A percentile compares a stretch with the other conserved stretches of the same genome.
These are phyloP conservation scores for Pantelozetes paolii DNA, from an alignment of 2,888 invertebrate genomes.

Conservation along the genomic window DNA sequence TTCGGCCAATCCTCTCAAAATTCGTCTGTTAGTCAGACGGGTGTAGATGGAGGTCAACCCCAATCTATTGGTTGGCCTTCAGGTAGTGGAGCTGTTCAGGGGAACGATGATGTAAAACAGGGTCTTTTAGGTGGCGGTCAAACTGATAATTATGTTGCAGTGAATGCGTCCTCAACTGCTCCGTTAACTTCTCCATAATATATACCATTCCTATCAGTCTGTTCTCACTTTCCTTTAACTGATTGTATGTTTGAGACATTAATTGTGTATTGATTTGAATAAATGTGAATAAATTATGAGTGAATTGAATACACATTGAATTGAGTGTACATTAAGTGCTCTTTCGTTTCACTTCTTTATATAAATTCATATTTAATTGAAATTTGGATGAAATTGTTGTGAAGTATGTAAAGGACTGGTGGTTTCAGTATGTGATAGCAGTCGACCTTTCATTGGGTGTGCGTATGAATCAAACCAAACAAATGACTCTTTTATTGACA, in stretches of 20 bases:
- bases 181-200: conserved; percentile 16
- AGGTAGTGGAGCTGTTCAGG: conserved; percentile 11
- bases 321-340: not conserved
- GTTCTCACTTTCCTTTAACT: not conserved
- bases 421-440: no score
- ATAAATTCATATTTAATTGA: no score
- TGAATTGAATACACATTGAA: not conserved
- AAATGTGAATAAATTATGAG: conserved; percentile 7
- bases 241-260: conserved; percentile 15
- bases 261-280: conserved; percentile 9
- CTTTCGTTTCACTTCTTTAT: no score
- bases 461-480: no score
- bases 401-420: no score
- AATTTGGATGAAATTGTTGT: no score
- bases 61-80: conserved; percentile 22
- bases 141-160: not conserved
- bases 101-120: conserved; percentile 1
- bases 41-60: not conserved
- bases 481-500: no score
- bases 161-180: not conserved
- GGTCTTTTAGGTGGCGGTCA: conserved; percentile 6
- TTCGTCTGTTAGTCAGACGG: not conserved
- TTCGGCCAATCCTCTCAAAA: conserved; percentile 6
- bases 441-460: no score
- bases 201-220: not conserved